phyloP scores from a whole-genome alignment of 2,888 invertebrate species.

The Dicranocentrus wangi region DNA sequence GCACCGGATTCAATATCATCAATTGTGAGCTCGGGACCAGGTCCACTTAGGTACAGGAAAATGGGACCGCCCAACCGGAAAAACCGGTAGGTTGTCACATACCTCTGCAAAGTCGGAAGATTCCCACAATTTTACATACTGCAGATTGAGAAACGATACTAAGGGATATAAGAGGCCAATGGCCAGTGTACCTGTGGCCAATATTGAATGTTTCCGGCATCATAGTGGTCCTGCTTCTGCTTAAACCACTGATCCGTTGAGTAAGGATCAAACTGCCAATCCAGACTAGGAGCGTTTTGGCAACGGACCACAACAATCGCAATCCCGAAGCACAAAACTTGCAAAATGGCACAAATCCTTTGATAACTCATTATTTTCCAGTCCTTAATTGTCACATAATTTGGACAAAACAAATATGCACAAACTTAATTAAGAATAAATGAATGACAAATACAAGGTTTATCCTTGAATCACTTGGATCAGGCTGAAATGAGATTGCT shows the following conservation, averaged over 20 bases:
- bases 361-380: too few species aligned
- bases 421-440: too few species aligned
- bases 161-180: too few species aligned
- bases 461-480: too few species aligned
- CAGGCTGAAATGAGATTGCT: too few species aligned
- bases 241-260: slow-evolving; percentile 61
- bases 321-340: not conserved
- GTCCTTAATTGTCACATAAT: too few species aligned
- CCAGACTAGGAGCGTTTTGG: slow-evolving; percentile 22
- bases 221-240: slow-evolving; percentile 61
- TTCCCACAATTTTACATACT: too few species aligned
- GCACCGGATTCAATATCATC: slow-evolving; percentile 49
- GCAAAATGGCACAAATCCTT: slow-evolving; percentile 23
- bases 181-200: slow-evolving; percentile 63
- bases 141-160: too few species aligned
- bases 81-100: slow-evolving; percentile 51
- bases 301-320: not conserved
- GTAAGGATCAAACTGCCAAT: slow-evolving; percentile 58
- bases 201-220: slow-evolving; percentile 23
- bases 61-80: slow-evolving; percentile 54
- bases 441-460: too few species aligned
- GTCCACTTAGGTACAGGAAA: slow-evolving; percentile 53
- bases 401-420: too few species aligned
- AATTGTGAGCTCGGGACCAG: slow-evolving; percentile 31
- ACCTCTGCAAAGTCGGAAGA: slow-evolving; percentile 42